Evolutionary conservation across 2,888 invertebrate species (phyloP).

Genomic region (Neria commutata): DNA sequence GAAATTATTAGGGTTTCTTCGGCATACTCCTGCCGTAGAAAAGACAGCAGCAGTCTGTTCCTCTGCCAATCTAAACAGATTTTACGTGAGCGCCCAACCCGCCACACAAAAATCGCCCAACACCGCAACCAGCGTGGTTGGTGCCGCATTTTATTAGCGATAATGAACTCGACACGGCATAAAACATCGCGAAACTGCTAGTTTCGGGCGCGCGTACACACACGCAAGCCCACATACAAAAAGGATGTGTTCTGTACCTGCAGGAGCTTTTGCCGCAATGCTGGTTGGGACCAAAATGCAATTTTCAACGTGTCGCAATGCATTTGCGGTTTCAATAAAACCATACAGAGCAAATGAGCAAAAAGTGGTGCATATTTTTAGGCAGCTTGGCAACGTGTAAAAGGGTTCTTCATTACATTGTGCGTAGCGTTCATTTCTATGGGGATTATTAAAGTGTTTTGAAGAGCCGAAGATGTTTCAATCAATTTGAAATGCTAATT

Average conservation of each 20-base stretch:
- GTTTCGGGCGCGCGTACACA: background rate
- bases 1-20: too few species aligned
- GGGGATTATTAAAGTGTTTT: too few species aligned
- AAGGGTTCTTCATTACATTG: too few species aligned
- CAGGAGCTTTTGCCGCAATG: slow-evolving; percentile 1
- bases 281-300: background rate
- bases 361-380: slow-evolving; percentile 1
- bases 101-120: background rate
- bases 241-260: background rate
- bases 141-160: slow-evolving; percentile 45
- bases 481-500: too few species aligned
- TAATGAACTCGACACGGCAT: slow-evolving; percentile 42
- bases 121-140: background rate
- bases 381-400: too few species aligned
- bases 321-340: background rate
- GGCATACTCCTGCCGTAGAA: too few species aligned
- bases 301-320: background rate
- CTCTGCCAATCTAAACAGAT: too few species aligned
- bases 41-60: too few species aligned
- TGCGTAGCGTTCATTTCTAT: too few species aligned
- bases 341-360: background rate
- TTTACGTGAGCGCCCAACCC: background rate
- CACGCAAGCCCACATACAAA: background rate
- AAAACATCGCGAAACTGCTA: too few species aligned
- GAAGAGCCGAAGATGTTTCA: too few species aligned